Percentiles rank a stretch among this genome's conserved stretches.
Conservation (phyloP, 2,797 vertebrate species). For the Prunella strophiata region DNA sequence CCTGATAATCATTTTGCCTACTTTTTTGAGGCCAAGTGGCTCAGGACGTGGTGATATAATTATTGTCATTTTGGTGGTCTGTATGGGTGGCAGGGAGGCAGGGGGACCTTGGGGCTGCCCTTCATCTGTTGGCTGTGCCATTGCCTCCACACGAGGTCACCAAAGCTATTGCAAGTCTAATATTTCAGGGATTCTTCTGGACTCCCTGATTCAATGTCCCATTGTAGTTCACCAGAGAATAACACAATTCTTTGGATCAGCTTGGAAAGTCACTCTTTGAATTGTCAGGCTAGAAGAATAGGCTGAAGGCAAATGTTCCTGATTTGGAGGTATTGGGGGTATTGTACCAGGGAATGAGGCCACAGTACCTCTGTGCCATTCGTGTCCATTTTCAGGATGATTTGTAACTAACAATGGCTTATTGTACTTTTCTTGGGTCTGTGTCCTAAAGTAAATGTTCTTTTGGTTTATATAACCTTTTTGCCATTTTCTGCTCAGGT, state of each 20-base stretch:
- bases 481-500: slow-evolving; percentile 35
- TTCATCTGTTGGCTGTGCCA: not conserved
- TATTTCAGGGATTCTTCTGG: not conserved
- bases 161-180: not conserved
- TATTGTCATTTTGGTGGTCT: not conserved
- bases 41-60: not conserved
- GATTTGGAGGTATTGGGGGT: slow-evolving; percentile 24
- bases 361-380: not conserved
- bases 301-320: slow-evolving; percentile 22
- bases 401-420: slow-evolving; percentile 57
- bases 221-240: slow-evolving; percentile 14
- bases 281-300: not conserved
- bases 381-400: not conserved
- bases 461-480: slow-evolving; percentile 56
- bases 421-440: slow-evolving; percentile 42
- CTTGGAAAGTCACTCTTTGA: slow-evolving; percentile 26
- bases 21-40: not conserved
- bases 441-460: slow-evolving; percentile 25
- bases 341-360: slow-evolving; percentile 57
- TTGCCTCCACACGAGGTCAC: not conserved
- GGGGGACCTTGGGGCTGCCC: not conserved
- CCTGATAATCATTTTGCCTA: not conserved
- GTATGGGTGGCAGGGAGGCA: not conserved
- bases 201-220: not conserved
- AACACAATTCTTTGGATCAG: not conserved